Evolutionary conservation across 2,888 invertebrate species (phyloP), one percentile per base, ranked within the genome.

Genomic region (Lasioglossum pauxillum): DNA sequence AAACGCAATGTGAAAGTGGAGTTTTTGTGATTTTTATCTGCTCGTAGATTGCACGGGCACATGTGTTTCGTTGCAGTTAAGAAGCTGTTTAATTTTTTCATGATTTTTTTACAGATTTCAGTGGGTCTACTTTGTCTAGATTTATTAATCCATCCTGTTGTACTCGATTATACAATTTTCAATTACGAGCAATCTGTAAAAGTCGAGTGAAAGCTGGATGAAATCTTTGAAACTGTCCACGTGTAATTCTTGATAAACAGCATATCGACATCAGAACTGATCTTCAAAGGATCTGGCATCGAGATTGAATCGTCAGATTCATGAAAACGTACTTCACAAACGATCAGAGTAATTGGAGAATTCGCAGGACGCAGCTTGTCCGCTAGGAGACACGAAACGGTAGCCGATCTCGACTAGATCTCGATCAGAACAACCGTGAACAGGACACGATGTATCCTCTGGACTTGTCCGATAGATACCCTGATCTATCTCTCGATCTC

Each of bases 291-390:
- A 35, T 67, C 35, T 2, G 35, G 16, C 31, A 19, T 35, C 67
- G 69, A 69, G 23, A 69, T 38, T 69, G 69, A 38, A 38, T 23
- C 69, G 69, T 60, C 27, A 14, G 60, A 60, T 60, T 5, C 27
- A 77, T 67, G 93, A 89, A 93, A 90, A 94, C 94, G 23, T 53
- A 53, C 2, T 94, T 93, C 91, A 94, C 94, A 91, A 90, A 84
- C 90, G 86, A 86, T 85, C 79, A 91, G 94, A 95, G 94, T 94
- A 95, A 95, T 95, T 95, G 94, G 93, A 94, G 94, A 94, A 94
- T 94, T 86, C 83, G 91, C 84, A 89, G 71, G 88, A 91, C 90
- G 91, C 94, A 94, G 60, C 60, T 27, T 60, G 60, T 27, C 60
- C 60, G 12, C 60, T 14, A 60, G 60, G 60, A 60, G 60, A 94